These are phyloP conservation scores for Picathartes gymnocephalus DNA, from an alignment of 2,113 vertebrate genomes.

Conservation along the genomic window DNA sequence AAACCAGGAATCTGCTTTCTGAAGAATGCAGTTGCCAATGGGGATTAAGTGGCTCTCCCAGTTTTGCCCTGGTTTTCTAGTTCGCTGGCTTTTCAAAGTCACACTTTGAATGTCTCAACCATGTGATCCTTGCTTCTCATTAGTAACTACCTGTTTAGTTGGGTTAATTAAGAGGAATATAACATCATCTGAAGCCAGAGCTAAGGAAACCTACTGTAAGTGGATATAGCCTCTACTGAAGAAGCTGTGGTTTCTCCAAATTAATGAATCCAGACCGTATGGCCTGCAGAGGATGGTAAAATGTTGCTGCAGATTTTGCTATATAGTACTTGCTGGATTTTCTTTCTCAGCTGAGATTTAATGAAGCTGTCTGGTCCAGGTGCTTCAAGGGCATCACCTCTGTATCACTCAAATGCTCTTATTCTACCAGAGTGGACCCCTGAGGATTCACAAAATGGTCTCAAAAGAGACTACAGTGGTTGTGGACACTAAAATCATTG, in stretches of 20 bases:
- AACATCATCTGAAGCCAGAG: neutral
- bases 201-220: neutral
- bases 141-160: neutral
- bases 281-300: neutral
- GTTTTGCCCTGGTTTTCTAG: neutral
- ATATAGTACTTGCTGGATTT: neutral
- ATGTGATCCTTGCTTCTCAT: neutral
- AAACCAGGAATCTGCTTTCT: neutral
- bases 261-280: neutral
- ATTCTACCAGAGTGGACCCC: neutral
- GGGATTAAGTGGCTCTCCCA: neutral
- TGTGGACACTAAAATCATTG: neutral
- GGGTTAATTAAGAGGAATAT: neutral
- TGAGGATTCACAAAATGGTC: neutral
- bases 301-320: neutral
- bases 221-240: neutral
- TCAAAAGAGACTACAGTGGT: neutral
- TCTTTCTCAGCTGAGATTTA: neutral
- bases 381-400: neutral
- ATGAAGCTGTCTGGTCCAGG: neutral
- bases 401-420: neutral
- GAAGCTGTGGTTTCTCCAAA: neutral
- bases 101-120: neutral
- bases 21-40: neutral
- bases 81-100: neutral